Percentiles rank a stretch among this genome's conserved stretches.
phyloP scores from a whole-genome alignment of 2,888 invertebrate genomes.

The Andrena trimmerana region DNA sequence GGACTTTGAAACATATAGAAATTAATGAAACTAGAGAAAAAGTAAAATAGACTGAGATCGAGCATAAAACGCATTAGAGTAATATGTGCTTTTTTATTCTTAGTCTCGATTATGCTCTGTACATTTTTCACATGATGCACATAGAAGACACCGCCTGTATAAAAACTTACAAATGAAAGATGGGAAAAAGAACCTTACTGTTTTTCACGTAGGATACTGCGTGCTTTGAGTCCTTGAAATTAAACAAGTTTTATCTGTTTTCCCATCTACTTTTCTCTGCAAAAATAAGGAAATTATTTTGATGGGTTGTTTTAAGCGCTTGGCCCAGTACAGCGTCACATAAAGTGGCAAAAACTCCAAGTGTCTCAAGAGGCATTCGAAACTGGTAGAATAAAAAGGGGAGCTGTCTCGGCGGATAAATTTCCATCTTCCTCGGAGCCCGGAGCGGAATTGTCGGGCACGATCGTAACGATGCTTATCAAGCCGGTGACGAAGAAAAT shows the following conservation, averaged over 20 bases:
- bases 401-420: background rate
- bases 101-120: too few species aligned
- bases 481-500: constrained; percentile 28
- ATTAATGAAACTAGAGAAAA: background rate
- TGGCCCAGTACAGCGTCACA: background rate
- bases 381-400: constrained; percentile 9
- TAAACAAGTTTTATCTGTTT: background rate
- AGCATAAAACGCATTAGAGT: too few species aligned
- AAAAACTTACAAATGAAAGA: too few species aligned
- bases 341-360: background rate
- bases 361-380: background rate
- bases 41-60: background rate
- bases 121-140: too few species aligned
- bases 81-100: too few species aligned
- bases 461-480: constrained; percentile 31
- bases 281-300: background rate
- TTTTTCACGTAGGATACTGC: too few species aligned
- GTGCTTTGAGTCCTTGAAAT: background rate
- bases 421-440: background rate
- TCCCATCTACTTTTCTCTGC: background rate
- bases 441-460: background rate
- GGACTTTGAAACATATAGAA: background rate
- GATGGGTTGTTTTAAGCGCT: background rate
- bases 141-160: background rate
- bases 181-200: too few species aligned